These are phyloP conservation scores for Jaculus jaculus DNA, from an alignment of 2,113 vertebrate genomes.

Conservation along the genomic window DNA sequence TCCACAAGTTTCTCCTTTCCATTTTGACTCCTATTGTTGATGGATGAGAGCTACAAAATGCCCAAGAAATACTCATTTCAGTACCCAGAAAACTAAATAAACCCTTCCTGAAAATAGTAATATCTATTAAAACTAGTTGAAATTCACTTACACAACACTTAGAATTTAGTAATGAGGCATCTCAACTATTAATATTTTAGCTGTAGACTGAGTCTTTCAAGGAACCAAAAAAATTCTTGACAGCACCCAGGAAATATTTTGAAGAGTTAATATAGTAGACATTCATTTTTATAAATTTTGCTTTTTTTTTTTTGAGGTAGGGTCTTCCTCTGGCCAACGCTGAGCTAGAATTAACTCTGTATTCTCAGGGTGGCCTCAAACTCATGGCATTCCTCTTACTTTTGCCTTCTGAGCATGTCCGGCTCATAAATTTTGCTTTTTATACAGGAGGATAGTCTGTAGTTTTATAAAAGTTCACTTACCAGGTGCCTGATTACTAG, in stretches of 20 bases:
- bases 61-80: background rate
- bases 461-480: too few relatives aligned
- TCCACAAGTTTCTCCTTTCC: background rate
- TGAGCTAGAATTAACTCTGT: too few relatives aligned
- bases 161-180: background rate
- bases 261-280: background rate
- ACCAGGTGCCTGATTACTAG: too few relatives aligned
- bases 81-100: background rate
- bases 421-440: too few relatives aligned
- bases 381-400: too few relatives aligned
- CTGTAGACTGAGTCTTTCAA: background rate
- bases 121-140: slow-evolving; percentile 9
- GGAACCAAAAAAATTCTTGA: background rate
- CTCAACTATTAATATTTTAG: slow-evolving; percentile 30
- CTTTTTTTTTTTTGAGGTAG: too few relatives aligned
- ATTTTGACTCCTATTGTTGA: background rate
- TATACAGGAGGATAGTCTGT: too few relatives aligned
- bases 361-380: too few relatives aligned
- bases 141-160: background rate
- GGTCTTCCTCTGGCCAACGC: too few relatives aligned
- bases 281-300: background rate
- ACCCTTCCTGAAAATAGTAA: background rate
- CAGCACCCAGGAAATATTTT: background rate
- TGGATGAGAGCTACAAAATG: background rate
- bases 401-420: too few relatives aligned